Evolutionary conservation across 2,797 vertebrate species (phyloP).

Genomic region (Mallotus villosus): DNA sequence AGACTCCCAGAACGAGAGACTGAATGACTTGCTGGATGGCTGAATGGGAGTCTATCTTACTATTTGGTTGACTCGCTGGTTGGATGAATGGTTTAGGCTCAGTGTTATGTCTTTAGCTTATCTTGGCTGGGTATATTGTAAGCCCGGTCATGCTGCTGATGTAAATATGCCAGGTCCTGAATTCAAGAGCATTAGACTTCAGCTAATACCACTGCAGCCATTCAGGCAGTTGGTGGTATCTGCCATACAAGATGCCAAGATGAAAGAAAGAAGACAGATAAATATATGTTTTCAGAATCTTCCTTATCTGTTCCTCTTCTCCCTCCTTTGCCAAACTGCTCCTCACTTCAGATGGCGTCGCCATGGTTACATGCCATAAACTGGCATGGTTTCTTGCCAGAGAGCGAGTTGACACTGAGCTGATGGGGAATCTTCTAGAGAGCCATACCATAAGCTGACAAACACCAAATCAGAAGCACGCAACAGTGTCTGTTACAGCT

Average conservation of each 20-base stretch:
- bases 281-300: too few species aligned
- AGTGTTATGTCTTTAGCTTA: not conserved
- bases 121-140: not conserved
- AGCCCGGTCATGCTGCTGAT: not conserved
- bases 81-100: not conserved
- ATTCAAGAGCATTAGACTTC: not conserved
- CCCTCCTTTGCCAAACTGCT: not conserved
- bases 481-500: too few species aligned
- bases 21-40: not conserved
- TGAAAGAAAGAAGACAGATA: not conserved
- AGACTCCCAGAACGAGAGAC: slow-evolving; percentile 11
- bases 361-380: too few species aligned
- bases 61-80: not conserved
- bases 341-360: not conserved
- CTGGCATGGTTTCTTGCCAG: too few species aligned
- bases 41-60: too few species aligned
- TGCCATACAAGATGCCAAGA: too few species aligned
- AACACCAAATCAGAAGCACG: not conserved
- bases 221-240: not conserved
- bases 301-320: too few species aligned
- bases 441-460: not conserved
- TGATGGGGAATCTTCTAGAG: too few species aligned
- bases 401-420: too few species aligned
- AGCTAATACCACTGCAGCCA: not conserved
- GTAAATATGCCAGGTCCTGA: slow-evolving; percentile 1